Percentiles rank a stretch among this genome's conserved stretches.
Conservation (phyloP, 2,797 vertebrate species). For the Xenopus petersii region DNA sequence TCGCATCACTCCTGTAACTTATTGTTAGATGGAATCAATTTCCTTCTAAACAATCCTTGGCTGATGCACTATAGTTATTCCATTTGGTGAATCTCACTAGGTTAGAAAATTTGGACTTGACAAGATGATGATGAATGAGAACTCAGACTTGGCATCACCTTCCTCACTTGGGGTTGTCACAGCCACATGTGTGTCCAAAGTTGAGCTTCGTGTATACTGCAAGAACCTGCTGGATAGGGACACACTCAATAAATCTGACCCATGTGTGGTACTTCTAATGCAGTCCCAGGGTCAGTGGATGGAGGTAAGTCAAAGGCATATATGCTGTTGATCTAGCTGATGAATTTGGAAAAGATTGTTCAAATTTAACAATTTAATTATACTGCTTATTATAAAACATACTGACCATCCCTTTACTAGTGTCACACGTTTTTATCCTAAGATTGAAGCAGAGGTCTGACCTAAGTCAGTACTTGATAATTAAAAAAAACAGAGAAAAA, state of each 20-base stretch:
- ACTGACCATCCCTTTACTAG: too few species aligned
- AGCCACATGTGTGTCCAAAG: conserved; percentile 84
- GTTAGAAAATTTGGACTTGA: neutral
- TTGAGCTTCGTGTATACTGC: conserved; percentile 91
- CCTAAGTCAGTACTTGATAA: too few species aligned
- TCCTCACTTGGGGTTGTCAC: conserved; percentile 74
- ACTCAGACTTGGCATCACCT: conserved; percentile 72
- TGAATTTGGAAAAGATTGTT: too few species aligned
- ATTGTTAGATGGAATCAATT: conserved; percentile 17
- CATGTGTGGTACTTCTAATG: conserved; percentile 86
- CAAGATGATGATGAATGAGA: conserved; percentile 70
- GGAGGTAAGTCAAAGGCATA: conserved; percentile 72
- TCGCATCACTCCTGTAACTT: neutral
- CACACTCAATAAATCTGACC: conserved; percentile 93
- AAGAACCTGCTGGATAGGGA: conserved; percentile 91
- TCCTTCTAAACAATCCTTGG: conserved; percentile 3
- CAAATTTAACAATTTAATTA: too few species aligned
- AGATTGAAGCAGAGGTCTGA: too few species aligned
- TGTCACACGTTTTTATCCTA: too few species aligned
- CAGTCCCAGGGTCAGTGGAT: conserved; percentile 90
- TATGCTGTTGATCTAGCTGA: too few species aligned
- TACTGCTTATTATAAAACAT: too few species aligned
- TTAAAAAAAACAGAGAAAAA: too few species aligned
- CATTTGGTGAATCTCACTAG: neutral
- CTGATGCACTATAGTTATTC: neutral